Evolutionary conservation across 2,888 invertebrate genomes (phyloP).

Genomic region (Andricus quercusramuli): DNA sequence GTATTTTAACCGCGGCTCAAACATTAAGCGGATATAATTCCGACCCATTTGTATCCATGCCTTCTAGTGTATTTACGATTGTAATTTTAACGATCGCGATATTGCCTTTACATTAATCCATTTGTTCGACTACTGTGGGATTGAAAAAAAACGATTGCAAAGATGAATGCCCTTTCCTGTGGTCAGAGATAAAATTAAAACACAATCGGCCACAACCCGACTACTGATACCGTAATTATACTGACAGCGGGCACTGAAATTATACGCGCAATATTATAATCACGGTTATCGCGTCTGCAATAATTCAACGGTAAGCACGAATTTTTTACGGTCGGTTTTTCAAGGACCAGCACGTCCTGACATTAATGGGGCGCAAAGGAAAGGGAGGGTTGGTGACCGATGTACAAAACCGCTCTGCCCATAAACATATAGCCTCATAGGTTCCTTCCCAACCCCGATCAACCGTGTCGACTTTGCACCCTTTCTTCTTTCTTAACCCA

Average conservation of each 20-base stretch:
- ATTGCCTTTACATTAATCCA: slow-evolving; percentile 29
- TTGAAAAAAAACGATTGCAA: slow-evolving; percentile 32
- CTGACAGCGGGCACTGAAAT: slow-evolving; percentile 33
- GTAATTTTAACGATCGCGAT: slow-evolving; percentile 37
- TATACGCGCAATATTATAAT: slow-evolving; percentile 34
- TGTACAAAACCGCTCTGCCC: slow-evolving; percentile 48
- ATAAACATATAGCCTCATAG: slow-evolving; percentile 53
- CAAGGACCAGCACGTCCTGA: slow-evolving; percentile 32
- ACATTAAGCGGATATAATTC: slow-evolving; percentile 30
- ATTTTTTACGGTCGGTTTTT: slow-evolving; percentile 28
- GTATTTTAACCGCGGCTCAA: background rate
- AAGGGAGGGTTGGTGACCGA: slow-evolving; percentile 32
- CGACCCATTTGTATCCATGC: slow-evolving; percentile 13
- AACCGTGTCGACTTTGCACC: slow-evolving; percentile 50
- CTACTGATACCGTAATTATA: slow-evolving; percentile 31
- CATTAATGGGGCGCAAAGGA: slow-evolving; percentile 33
- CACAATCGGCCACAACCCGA: slow-evolving; percentile 14
- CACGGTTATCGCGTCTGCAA: slow-evolving; percentile 33
- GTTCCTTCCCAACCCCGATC: slow-evolving; percentile 41
- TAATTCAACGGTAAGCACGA: slow-evolving; percentile 37
- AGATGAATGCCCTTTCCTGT: slow-evolving; percentile 26
- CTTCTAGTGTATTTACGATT: slow-evolving; percentile 33
- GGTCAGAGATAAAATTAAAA: slow-evolving; percentile 36
- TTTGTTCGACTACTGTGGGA: slow-evolving; percentile 24
- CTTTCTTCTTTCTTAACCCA: slow-evolving; percentile 43